Evolutionary conservation across 1,140 invertebrate genomes (phyloP).

Genomic region (Lasioglossum baleicum): DNA sequence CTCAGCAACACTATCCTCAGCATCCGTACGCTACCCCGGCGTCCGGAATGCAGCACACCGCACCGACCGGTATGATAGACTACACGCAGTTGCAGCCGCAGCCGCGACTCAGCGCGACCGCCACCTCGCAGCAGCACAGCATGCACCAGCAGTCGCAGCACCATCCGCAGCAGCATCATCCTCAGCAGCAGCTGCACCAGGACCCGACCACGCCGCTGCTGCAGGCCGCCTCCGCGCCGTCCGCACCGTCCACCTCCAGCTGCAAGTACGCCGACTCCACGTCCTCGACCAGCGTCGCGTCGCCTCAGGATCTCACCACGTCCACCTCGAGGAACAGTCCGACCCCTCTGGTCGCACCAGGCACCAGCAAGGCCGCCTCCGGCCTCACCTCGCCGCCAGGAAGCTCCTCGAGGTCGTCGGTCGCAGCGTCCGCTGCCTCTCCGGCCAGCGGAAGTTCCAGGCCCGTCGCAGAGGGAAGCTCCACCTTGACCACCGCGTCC

Average conservation of each 20-base stretch:
- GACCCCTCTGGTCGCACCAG: conserved; percentile 76
- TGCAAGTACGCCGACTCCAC: conserved; percentile 85
- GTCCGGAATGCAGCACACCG: conserved; percentile 81
- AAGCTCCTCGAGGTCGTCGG: conserved; percentile 80
- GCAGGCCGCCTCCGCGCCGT: conserved; percentile 79
- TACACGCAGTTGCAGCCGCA: conserved; percentile 91
- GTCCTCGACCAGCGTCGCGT: conserved; percentile 85
- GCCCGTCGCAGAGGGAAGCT: conserved; percentile 78
- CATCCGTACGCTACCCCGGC: conserved; percentile 86
- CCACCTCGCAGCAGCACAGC: conserved; percentile 75
- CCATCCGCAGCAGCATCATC: conserved; percentile 82
- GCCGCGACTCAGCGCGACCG: conserved; percentile 80
- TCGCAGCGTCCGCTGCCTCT: conserved; percentile 79
- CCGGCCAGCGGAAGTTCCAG: conserved; percentile 80
- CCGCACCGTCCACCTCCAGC: conserved; percentile 78
- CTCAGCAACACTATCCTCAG: conserved; percentile 88
- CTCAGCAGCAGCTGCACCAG: conserved; percentile 76
- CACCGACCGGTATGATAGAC: conserved; percentile 87
- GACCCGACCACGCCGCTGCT: conserved; percentile 82
- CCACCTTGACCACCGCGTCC: conserved; percentile 82
- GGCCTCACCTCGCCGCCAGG: conserved; percentile 80
- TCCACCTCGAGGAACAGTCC: conserved; percentile 82
- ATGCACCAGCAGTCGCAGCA: conserved; percentile 77
- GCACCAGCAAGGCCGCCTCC: conserved; percentile 75
- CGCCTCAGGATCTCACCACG: conserved; percentile 92